phyloP scores from a whole-genome alignment of 2,113 vertebrate genomes.

The Brevimyrus niger region DNA sequence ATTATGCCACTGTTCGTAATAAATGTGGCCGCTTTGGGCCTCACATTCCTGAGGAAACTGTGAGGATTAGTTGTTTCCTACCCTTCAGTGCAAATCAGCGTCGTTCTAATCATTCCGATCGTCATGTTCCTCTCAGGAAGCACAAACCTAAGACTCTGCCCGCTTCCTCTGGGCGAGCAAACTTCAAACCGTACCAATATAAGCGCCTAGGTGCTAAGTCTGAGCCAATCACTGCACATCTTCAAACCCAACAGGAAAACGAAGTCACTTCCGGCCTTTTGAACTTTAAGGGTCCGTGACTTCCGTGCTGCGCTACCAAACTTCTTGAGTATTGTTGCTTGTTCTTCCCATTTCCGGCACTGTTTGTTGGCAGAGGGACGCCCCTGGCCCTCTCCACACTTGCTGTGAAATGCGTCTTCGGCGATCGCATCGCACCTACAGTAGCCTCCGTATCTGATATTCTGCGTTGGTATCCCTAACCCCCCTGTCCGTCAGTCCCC shows the following conservation, averaged over 20 bases:
- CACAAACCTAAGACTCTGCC: not conserved
- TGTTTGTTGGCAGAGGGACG: not conserved
- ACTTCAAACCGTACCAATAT: conserved; percentile 8
- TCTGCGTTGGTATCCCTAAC: not conserved
- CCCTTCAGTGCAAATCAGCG: not conserved
- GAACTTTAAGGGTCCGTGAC: not conserved
- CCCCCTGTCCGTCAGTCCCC: not conserved
- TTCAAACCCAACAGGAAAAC: not conserved
- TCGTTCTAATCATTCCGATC: conserved; percentile 2
- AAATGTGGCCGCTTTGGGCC: not conserved
- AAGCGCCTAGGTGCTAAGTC: conserved; percentile 24
- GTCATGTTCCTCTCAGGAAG: conserved; percentile 9
- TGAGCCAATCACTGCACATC: conserved; percentile 23
- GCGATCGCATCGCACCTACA: not conserved
- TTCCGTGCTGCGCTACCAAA: not conserved
- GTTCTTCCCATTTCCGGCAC: not conserved
- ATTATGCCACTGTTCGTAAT: not conserved
- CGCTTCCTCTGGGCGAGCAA: conserved; percentile 18
- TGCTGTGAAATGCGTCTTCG: not conserved
- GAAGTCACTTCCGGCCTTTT: not conserved
- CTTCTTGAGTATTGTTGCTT: not conserved
- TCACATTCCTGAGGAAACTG: not conserved
- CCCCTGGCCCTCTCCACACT: not conserved
- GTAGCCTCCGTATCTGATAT: not conserved
- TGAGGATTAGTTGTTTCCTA: conserved; percentile 23